Evolutionary conservation across 1,140 invertebrate genomes (phyloP), one percentile per base, ranked within the genome.

Genomic region (Meloidogyne exigua): DNA sequence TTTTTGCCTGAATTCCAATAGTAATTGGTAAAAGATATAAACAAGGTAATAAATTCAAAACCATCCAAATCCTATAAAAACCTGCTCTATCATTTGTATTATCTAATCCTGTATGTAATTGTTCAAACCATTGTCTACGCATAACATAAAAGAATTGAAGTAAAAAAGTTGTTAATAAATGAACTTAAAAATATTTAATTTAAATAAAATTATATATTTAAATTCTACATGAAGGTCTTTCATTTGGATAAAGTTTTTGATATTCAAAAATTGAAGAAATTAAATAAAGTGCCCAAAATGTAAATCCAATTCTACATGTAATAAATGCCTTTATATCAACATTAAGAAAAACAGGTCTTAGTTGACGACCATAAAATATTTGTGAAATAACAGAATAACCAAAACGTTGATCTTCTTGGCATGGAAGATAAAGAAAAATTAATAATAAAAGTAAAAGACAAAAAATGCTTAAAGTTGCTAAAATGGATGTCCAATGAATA

Each of bases 11-110:
- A 26, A 65, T 13, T 12, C 72, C 72, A 36, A 82, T n/a, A 12
- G 82, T 75, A 9, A 82, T 44, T 2, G 81, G 81, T 10, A 78
- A 66, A 21, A 74, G 26, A 73, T 82, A 83, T 13, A 83, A 18
- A 15, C 76, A 78, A 64, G 80, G 75, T 26, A 82, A 67, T 42
- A 82, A 81, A 2, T 83, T 82, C 15, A 81, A 26, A 23, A 81
- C 81, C 2, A 78, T 78, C 81, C 78, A 83, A 42, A 82, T 21
- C 9, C 81, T 66, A 68, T 83, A 82, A 64, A 82, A 82, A n/a
- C 81, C 81, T 23, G 79, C 79, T 75, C 72, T 63, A 70, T 82
- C 81, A 65, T 81, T 81, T 71, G 78, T 74, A 25, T 78, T 75
- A 70, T 82, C 81, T 49, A 81, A 62, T 49, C 49, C 76, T 25